Conservation (phyloP, 64 coral and sea anemone genomes). For the Porites australiensis region DNA sequence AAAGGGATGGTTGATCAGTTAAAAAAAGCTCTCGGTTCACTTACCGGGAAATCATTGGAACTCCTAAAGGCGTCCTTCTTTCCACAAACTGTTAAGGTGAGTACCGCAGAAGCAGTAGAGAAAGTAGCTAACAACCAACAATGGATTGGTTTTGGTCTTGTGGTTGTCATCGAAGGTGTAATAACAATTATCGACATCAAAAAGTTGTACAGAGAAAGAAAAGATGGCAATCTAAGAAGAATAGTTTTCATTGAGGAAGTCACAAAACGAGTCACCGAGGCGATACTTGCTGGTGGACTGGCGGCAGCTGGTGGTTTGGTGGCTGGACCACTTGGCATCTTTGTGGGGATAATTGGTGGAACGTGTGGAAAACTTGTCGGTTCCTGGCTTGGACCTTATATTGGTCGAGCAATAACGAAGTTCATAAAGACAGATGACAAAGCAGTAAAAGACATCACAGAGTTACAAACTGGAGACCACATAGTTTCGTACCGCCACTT, state of each 20-base stretch:
- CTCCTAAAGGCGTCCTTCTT: background rate
- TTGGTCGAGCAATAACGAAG: constrained; percentile 17
- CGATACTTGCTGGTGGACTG: constrained; percentile 12
- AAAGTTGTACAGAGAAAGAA: constrained; percentile 22
- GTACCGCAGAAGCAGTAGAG: constrained; percentile 23
- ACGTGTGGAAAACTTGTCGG: constrained; percentile 24
- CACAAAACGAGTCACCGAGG: constrained; percentile 16
- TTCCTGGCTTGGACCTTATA: background rate
- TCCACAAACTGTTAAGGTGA: background rate
- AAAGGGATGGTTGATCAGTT: constrained; percentile 1
- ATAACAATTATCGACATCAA: constrained; percentile 30
- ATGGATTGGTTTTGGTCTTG: constrained; percentile 51
- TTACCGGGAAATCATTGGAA: background rate
- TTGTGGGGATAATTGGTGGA: constrained; percentile 39
- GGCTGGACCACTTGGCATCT: background rate
- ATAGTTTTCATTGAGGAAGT: constrained; percentile 51
- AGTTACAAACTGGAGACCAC: constrained; percentile 53
- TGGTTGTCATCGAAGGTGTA: constrained; percentile 32
- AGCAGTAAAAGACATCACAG: constrained; percentile 19
- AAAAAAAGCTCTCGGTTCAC: background rate
- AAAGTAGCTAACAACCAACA: constrained; percentile 8
- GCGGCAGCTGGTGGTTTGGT: constrained; percentile 40
- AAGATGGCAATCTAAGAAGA: constrained; percentile 8
- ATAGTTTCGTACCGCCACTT: constrained; percentile 38
- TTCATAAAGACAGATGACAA: constrained; percentile 35